Evolutionary conservation across 2,113 vertebrate species (phyloP).

Genomic region (Halcyon malimbica): DNA sequence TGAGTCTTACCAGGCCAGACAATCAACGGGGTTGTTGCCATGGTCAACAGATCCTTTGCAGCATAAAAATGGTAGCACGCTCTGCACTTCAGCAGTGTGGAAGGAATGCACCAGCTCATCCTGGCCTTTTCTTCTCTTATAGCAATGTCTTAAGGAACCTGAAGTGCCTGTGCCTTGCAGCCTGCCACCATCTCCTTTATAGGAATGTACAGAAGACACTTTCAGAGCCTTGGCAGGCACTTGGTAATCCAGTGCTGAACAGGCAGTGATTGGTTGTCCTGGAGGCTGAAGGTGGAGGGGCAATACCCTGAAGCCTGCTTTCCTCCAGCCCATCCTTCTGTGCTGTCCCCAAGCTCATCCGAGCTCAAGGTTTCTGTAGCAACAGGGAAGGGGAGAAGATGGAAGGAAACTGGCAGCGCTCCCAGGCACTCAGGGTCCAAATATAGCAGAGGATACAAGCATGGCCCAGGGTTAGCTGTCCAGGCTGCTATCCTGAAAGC

Average conservation of each 20-base stretch:
- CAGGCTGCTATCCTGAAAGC: conserved; percentile 4
- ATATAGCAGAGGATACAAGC: neutral
- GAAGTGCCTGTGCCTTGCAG: neutral
- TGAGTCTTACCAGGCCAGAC: neutral
- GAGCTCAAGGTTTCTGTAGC: conserved; percentile 26
- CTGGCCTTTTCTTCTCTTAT: neutral
- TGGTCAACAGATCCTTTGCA: neutral
- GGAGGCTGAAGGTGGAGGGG: neutral
- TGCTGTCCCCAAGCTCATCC: neutral
- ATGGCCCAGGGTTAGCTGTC: neutral
- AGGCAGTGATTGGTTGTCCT: neutral
- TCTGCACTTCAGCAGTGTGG: neutral
- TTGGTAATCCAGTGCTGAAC: neutral
- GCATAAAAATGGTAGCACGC: neutral
- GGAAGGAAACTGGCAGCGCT: neutral
- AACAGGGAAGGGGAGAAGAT: neutral
- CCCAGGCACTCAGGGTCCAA: neutral
- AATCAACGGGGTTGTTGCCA: neutral
- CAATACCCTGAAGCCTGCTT: neutral
- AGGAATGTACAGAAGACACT: neutral
- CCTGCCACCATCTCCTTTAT: neutral
- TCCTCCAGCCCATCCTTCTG: neutral
- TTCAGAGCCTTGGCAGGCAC: neutral
- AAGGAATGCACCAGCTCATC: neutral
- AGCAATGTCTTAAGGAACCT: neutral